Evolutionary conservation across 2,113 vertebrate species (phyloP).

Genomic region (Percopsis transmontana): DNA sequence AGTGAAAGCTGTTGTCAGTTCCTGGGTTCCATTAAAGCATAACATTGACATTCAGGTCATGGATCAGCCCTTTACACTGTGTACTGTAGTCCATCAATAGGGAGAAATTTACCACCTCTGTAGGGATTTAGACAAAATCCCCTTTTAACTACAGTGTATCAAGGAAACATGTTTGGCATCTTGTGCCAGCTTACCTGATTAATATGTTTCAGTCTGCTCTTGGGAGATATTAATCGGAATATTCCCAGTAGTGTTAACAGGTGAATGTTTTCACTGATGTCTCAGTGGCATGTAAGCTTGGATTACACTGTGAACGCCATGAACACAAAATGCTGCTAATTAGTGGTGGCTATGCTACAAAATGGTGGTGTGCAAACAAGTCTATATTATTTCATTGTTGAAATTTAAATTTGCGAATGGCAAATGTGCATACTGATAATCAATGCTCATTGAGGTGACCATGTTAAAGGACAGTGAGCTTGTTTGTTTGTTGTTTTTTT

Average conservation of each 20-base stretch:
- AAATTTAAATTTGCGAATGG: background rate
- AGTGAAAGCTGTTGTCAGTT: constrained; percentile 35
- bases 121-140: constrained; percentile 54
- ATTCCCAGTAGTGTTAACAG: constrained; percentile 51
- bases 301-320: constrained; percentile 45
- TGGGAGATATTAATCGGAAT: constrained; percentile 55
- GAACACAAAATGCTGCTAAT: constrained; percentile 19
- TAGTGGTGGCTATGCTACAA: background rate
- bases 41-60: constrained; percentile 41
- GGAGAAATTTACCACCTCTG: constrained; percentile 53
- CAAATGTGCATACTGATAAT: background rate
- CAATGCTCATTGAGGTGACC: background rate
- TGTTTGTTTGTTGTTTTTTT: constrained; percentile 1
- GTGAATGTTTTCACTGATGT: constrained; percentile 49
- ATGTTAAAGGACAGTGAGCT: background rate
- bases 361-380: background rate
- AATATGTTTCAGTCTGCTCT: constrained; percentile 49
- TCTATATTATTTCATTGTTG: background rate
- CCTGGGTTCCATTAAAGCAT: constrained; percentile 19
- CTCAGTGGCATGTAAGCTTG: constrained; percentile 33
- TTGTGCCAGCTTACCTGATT: constrained; percentile 54
- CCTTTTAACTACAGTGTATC: constrained; percentile 50
- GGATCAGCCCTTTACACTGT: constrained; percentile 39
- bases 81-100: constrained; percentile 48
- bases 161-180: constrained; percentile 53